A percentile compares a stretch with the other conserved stretches of the same genome.
Conservation (phyloP, 2,113 vertebrate genomes). For the Rhinoderma darwinii region DNA sequence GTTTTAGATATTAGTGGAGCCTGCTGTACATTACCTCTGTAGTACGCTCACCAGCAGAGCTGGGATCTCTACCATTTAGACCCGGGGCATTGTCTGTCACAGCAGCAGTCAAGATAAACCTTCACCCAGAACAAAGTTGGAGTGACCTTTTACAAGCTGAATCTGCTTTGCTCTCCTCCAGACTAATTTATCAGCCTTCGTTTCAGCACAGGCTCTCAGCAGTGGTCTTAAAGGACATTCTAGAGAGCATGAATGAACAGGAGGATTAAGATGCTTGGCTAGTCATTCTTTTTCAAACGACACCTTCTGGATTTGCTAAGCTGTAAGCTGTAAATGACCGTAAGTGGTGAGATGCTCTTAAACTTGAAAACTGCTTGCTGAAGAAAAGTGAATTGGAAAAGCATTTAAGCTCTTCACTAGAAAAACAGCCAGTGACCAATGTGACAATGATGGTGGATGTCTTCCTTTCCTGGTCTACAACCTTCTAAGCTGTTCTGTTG, state of each 20-base stretch:
- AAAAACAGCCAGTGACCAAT: background rate
- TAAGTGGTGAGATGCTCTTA: constrained; percentile 62
- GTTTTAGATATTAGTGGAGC: constrained; percentile 82
- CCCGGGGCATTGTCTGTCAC: constrained; percentile 89
- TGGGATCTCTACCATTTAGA: constrained; percentile 93
- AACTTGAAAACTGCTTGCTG: constrained; percentile 59
- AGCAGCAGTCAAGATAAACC: constrained; percentile 96
- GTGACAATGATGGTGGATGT: background rate
- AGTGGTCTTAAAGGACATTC: constrained; percentile 75
- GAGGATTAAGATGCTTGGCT: constrained; percentile 86
- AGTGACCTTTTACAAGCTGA: constrained; percentile 94
- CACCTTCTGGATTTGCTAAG: constrained; percentile 71
- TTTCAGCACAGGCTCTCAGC: constrained; percentile 74
- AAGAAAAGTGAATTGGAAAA: constrained; percentile 59
- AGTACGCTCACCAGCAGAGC: constrained; percentile 89
- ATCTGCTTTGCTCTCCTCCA: constrained; percentile 84
- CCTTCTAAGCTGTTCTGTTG: background rate
- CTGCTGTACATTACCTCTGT: constrained; percentile 90
- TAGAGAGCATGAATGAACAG: constrained; percentile 78
- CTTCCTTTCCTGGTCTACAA: background rate
- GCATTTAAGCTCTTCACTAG: constrained; percentile 38
- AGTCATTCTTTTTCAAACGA: constrained; percentile 75
- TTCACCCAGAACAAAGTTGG: constrained; percentile 96
- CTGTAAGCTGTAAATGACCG: constrained; percentile 66
- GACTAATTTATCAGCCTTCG: constrained; percentile 85